Evolutionary conservation across 2,797 vertebrate genomes (phyloP).

Genomic region (Saxicola maurus): DNA sequence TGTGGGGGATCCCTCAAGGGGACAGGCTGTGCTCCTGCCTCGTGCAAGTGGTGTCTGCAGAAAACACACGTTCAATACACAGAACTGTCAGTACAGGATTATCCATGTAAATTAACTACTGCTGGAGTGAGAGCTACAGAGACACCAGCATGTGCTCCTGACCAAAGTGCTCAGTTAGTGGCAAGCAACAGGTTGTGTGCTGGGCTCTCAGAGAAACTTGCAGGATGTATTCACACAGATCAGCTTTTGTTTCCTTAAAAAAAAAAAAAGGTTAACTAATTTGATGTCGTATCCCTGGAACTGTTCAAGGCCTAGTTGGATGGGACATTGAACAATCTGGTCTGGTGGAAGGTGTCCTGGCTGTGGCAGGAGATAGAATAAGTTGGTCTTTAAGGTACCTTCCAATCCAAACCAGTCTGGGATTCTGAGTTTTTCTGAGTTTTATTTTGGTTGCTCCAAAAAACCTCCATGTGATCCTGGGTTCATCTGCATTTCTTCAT

Average conservation of each 20-base stretch:
- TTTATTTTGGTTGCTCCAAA: not conserved
- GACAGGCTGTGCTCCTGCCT: not conserved
- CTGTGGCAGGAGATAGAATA: fast-evolving
- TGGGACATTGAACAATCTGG: not conserved
- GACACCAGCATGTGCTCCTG: not conserved
- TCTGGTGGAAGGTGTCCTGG: not conserved
- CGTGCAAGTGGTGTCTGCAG: not conserved
- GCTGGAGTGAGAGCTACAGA: not conserved
- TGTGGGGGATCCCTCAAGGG: not conserved
- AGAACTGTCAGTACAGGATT: not conserved
- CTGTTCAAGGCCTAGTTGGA: not conserved
- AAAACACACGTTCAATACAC: fast-evolving
- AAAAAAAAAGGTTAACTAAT: not conserved
- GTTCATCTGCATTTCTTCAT: not conserved
- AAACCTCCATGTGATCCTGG: fast-evolving
- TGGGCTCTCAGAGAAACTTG: not conserved
- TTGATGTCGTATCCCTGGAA: not conserved
- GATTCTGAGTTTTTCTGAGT: not conserved
- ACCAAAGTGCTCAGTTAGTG: not conserved
- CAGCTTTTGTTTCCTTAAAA: not conserved
- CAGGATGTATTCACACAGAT: fast-evolving
- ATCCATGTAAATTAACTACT: not conserved
- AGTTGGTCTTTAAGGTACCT: not conserved
- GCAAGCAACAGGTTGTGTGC: not conserved
- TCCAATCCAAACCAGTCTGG: not conserved